A percentile compares a stretch with the other conserved stretches of the same genome.
Evolutionary conservation across 2,113 vertebrate species (phyloP).

Genomic region (Callocephalon fimbriatum): DNA sequence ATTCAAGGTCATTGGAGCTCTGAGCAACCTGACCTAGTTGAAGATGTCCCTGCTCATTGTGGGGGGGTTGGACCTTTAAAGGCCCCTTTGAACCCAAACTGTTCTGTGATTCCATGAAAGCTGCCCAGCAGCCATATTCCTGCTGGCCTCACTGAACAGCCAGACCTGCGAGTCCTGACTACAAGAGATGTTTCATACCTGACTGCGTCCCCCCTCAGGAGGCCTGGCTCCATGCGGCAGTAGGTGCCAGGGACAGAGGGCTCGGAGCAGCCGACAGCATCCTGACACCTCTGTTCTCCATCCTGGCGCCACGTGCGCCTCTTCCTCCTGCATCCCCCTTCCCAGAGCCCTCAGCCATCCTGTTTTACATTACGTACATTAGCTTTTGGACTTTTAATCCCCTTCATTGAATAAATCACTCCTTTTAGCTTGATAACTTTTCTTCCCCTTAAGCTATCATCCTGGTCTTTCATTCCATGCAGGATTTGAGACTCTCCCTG

Average conservation of each 20-base stretch:
- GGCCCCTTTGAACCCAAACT: neutral
- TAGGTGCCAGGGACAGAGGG: neutral
- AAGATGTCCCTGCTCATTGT: neutral
- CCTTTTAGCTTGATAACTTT: constrained; percentile 62
- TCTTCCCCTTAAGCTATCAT: constrained; percentile 58
- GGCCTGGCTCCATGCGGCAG: neutral
- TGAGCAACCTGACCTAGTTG: neutral
- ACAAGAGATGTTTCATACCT: neutral
- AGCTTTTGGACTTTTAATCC: constrained; percentile 69
- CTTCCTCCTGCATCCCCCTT: neutral
- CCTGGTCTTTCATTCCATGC: constrained; percentile 50
- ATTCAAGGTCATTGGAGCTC: neutral
- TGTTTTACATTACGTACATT: constrained; percentile 60
- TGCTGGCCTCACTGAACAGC: fast-evolving
- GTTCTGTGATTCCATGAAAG: neutral
- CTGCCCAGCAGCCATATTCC: neutral
- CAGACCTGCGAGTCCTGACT: neutral
- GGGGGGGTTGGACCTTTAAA: neutral
- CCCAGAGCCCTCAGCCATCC: neutral
- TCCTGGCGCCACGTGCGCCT: fast-evolving
- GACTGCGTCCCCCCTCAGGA: neutral
- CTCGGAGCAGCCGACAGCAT: fast-evolving
- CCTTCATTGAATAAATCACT: constrained; percentile 62
- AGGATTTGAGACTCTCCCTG: constrained; percentile 59
- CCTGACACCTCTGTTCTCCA: neutral